These are phyloP conservation scores for Achatina immaculata DNA, from an alignment of 1,140 invertebrate species.

Conservation along the genomic window DNA sequence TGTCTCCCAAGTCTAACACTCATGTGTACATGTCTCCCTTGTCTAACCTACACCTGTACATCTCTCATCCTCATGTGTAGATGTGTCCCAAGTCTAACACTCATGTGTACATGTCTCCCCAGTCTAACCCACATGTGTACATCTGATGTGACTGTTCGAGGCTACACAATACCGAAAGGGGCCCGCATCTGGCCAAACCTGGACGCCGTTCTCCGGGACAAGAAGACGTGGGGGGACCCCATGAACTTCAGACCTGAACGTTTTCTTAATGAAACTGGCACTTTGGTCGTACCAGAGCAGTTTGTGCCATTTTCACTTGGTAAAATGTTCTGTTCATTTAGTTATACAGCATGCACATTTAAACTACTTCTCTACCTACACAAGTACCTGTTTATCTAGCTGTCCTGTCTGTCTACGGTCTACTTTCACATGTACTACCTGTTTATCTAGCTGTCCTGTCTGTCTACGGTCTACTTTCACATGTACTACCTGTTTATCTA, in stretches of 20 bases:
- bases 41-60: no score
- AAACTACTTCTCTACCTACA: no score
- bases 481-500: neutral
- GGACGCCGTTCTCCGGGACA: slow-evolving; percentile 58
- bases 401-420: neutral
- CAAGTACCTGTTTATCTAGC: neutral
- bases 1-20: no score
- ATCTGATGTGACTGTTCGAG: slow-evolving; percentile 52
- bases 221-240: slow-evolving; percentile 77
- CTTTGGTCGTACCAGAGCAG: slow-evolving; percentile 42
- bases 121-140: neutral
- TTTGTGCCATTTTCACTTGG: slow-evolving; percentile 36
- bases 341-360: no score
- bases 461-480: no score
- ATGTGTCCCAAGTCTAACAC: no score
- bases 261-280: slow-evolving; percentile 67
- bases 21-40: no score
- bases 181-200: slow-evolving; percentile 60
- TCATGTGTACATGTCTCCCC: no score
- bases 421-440: neutral
- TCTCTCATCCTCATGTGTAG: no score
- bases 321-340: neutral
- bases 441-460: neutral
- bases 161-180: slow-evolving; percentile 60
- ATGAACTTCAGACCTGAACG: slow-evolving; percentile 79